Evolutionary conservation across 2,113 vertebrate species (phyloP).

Genomic region (Ia io): DNA sequence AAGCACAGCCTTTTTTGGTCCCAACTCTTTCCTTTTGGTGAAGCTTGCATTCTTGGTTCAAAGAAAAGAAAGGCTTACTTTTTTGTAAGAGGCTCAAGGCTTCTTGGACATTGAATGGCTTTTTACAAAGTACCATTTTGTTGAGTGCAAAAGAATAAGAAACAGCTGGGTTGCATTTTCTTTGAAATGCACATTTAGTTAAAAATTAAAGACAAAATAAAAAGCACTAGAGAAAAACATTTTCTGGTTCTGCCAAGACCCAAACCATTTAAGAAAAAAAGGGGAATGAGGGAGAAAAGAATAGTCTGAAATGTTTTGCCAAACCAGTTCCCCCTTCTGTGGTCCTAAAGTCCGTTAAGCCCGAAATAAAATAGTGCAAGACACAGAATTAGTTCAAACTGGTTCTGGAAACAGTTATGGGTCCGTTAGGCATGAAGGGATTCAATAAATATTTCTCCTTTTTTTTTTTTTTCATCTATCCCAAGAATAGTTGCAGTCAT

Average conservation of each 20-base stretch:
- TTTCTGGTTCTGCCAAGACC: slow-evolving; percentile 74
- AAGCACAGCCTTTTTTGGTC: slow-evolving; percentile 50
- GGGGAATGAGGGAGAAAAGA: slow-evolving; percentile 26
- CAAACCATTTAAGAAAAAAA: slow-evolving; percentile 65
- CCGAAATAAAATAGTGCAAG: slow-evolving; percentile 43
- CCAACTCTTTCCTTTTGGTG: slow-evolving; percentile 48
- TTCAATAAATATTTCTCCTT: slow-evolving; percentile 47
- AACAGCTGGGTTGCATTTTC: slow-evolving; percentile 76
- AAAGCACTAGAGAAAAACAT: slow-evolving; percentile 65
- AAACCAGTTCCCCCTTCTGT: slow-evolving; percentile 41
- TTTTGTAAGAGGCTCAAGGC: slow-evolving; percentile 45
- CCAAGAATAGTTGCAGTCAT: slow-evolving; percentile 30
- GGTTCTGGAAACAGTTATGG: slow-evolving; percentile 60
- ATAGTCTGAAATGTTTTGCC: slow-evolving; percentile 51
- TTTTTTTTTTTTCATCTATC: slow-evolving; percentile 6
- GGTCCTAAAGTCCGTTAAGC: slow-evolving; percentile 50
- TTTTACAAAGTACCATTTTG: slow-evolving; percentile 73
- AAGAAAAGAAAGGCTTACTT: slow-evolving; percentile 50
- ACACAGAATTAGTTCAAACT: slow-evolving; percentile 51
- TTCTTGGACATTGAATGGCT: slow-evolving; percentile 66
- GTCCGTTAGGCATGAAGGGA: slow-evolving; percentile 42
- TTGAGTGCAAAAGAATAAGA: slow-evolving; percentile 68
- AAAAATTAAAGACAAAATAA: slow-evolving; percentile 70
- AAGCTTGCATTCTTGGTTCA: slow-evolving; percentile 65
- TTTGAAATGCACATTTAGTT: slow-evolving; percentile 73